phyloP scores from a whole-genome alignment of 2,888 invertebrate genomes.

The Scaptodrosophila latifasciaeformis region DNA sequence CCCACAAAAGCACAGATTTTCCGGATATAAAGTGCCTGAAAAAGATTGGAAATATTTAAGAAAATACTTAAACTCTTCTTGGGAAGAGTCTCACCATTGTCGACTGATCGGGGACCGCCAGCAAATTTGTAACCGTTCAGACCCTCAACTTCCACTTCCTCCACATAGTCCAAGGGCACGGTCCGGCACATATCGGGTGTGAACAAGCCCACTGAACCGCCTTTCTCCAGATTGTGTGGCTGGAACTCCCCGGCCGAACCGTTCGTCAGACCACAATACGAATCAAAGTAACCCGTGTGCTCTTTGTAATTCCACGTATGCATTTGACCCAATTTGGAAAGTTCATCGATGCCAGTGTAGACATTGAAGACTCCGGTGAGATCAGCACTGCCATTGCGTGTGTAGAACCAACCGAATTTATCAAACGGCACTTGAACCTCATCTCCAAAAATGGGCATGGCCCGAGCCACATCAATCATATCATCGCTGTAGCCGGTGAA shows the following conservation, averaged over 20 bases:
- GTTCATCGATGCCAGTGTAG: constrained; percentile 81
- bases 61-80: no score
- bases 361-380: constrained; percentile 87
- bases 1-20: constrained; percentile 83
- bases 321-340: constrained; percentile 81
- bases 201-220: constrained; percentile 79
- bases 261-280: constrained; percentile 79
- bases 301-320: constrained; percentile 83
- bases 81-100: constrained; percentile 77
- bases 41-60: not conserved
- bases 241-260: constrained; percentile 90
- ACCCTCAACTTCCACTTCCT: constrained; percentile 78
- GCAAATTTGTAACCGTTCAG: constrained; percentile 81
- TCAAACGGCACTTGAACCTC: constrained; percentile 81
- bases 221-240: constrained; percentile 79
- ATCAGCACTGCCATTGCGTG: constrained; percentile 84
- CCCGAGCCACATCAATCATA: constrained; percentile 81
- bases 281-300: constrained; percentile 76
- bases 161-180: constrained; percentile 79
- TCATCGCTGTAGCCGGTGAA: constrained; percentile 89
- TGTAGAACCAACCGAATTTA: constrained; percentile 91
- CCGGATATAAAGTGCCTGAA: constrained; percentile 78
- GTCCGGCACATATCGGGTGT: constrained; percentile 86
- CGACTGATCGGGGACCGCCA: constrained; percentile 80
- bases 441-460: constrained; percentile 77